Evolutionary conservation across 2,888 invertebrate genomes (phyloP).

Genomic region (Mongoloraphidia duomilia): DNA sequence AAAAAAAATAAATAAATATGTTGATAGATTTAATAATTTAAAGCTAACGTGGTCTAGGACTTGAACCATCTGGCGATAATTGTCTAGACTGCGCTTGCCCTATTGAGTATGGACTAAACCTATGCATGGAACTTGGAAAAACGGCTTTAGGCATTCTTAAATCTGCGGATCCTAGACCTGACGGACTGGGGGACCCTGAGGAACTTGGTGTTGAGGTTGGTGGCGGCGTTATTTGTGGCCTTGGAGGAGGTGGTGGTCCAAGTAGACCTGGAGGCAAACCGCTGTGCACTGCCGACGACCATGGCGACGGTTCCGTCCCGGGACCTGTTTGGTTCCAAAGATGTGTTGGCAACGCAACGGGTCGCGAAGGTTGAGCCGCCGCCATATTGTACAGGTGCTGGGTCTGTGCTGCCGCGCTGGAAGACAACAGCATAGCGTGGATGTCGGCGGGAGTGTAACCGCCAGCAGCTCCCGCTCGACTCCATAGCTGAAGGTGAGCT

Average conservation of each 20-base stretch:
- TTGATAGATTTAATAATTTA: background rate
- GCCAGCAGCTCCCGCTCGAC: conserved; percentile 29
- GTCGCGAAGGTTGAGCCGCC: conserved; percentile 18
- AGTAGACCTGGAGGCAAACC: conserved; percentile 28
- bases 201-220: conserved; percentile 38
- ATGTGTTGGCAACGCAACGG: conserved; percentile 27
- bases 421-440: conserved; percentile 27
- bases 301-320: conserved; percentile 19
- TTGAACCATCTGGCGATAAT: conserved; percentile 2
- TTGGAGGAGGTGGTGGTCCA: conserved; percentile 26
- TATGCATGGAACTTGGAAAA: conserved; percentile 29
- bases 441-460: conserved; percentile 31
- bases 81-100: conserved; percentile 10
- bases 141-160: conserved; percentile 31
- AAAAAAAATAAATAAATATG: background rate
- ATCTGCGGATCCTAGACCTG: conserved; percentile 23
- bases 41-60: conserved; percentile 2
- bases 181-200: conserved; percentile 41
- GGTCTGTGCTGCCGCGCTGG: conserved; percentile 23
- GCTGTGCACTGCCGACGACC: conserved; percentile 26
- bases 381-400: conserved; percentile 23
- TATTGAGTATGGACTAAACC: conserved; percentile 31
- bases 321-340: conserved; percentile 28
- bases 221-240: conserved; percentile 31
- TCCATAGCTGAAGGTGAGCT: conserved; percentile 38